Base-by-base conservation (phyloP, 2,888 invertebrate species). In the Chrysolina haemoptera region DNA sequence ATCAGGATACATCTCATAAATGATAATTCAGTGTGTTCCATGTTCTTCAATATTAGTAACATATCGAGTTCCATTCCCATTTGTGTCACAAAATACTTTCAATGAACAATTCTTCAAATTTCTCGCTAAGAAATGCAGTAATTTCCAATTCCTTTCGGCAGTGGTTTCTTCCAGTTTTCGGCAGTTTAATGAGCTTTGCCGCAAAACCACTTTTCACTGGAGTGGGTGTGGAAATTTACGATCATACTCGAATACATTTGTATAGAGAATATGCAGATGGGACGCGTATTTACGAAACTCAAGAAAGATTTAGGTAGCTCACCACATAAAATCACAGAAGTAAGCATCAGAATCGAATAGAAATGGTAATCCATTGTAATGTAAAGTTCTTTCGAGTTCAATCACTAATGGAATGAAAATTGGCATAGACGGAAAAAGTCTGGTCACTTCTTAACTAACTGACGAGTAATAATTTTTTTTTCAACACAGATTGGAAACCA, bases 201-300 rank as follows among this genome's bases (percentile, higher is more conserved):
- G 53, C 53, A 20, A 53, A 20, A 11, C 6, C 18, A 12, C 20
- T 53, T 53, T 53, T 14, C 20, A 53, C n/a, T 53, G 20, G 53
- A 53, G 53, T 53, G 20, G 53, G 18, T 53, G 53, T 53, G 53
- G 53, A 53, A 53, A 53, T 53, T 53, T 53, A 53, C 12, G 53
- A 53, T 12, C 53, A 53, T 12, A 53, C 12, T 18, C 53, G 22
- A 53, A 11, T 18, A 53, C 18, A 14, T 53, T 53, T 53, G 53
- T 53, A 53, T 53, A 53, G 53, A 20, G 20, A 53, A 53, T 53
- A 53, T 53, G 53, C 53, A 53, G 53, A 53, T 53, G 20, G 53
- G 11, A 11, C 53, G 8, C 18, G 20, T 53, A 20, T 53, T 22
- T 20, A 53, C 53, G 4, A 20, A 53, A 53, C 53, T 20, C 53